Evolutionary conservation across 2,888 invertebrate genomes (phyloP).

Genomic region (Mayetiola destructor): DNA sequence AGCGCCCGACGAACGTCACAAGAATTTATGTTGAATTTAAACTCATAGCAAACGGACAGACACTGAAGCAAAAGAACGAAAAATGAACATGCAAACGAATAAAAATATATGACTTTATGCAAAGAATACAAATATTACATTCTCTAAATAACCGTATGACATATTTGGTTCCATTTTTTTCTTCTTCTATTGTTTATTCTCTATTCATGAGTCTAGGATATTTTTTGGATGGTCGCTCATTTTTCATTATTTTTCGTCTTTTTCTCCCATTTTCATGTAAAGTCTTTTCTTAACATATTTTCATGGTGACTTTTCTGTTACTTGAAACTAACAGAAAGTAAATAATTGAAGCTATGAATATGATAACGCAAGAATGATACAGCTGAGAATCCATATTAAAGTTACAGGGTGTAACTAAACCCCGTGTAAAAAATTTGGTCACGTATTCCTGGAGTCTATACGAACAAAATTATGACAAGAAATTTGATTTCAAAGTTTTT

Average conservation of each 20-base stretch:
- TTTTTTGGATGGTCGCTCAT: background rate
- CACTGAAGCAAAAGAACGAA: background rate
- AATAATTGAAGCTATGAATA: constrained; percentile 13
- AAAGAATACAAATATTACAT: constrained; percentile 13
- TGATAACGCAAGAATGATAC: too few species aligned
- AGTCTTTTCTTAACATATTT: background rate
- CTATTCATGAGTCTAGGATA: background rate
- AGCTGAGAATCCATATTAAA: too few species aligned
- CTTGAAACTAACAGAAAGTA: constrained; percentile 6
- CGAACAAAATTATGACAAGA: too few species aligned
- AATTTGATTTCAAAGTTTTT: too few species aligned
- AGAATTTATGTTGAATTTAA: constrained; percentile 10
- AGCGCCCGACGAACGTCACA: constrained; percentile 7
- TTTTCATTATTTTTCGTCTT: background rate
- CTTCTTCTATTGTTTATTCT: background rate
- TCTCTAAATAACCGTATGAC: constrained; percentile 11
- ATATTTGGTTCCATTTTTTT: background rate
- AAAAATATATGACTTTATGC: constrained; percentile 9
- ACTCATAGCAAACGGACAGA: background rate
- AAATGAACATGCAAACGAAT: too few species aligned
- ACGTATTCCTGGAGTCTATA: too few species aligned
- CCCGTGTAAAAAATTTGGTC: background rate
- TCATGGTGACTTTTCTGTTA: constrained; percentile 8
- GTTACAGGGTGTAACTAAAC: background rate
- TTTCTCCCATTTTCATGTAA: background rate